Evolutionary conservation across 2,113 vertebrate genomes (phyloP), one percentile per base, ranked within the genome.

Genomic region (Odocoileus virginianus): DNA sequence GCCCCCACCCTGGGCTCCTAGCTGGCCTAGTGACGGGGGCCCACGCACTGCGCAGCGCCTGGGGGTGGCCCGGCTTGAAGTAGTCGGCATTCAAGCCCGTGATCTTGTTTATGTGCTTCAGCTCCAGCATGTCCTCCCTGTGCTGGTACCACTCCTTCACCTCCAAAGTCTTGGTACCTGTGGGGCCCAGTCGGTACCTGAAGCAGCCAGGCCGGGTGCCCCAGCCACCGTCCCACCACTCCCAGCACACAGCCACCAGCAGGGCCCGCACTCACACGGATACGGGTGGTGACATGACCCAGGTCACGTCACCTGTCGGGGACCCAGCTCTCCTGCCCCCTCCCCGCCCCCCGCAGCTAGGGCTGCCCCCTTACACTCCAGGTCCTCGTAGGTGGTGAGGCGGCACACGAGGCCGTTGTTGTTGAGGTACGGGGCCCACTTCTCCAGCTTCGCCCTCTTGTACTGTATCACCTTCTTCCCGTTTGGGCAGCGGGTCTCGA

Each of bases 131-230:
- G 97, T 99, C 99, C 6, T 98, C 97, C 45, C 99, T 98, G 96
- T 99, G 97, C 92, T 98, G 96, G 91, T 99, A 99, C 99, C 99
- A 99, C 94, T 99, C 99, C 91, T 98, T 99, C 90, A 99, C 97
- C 60, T 97, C 97, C 92, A 98, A 27, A 7, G 95, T 94, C 82
- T 99, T 94, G 6, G 98, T 98, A 83, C 97, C 99, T 99, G 95
- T 2, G 60, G 87, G 78, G 54, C 89, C 25, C 95, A 0, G 79
- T 60, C 3, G 2, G 5, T 2, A 5, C 0, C 0, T 87, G 88
- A 91, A 45, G 78, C 33, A 91, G 54, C 19, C 21, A n/a, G n/a
- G 61, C 1, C 0, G 7, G 78, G 52, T 7, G 8, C 47, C 27
- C 47, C 8, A 6, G 52, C 85, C 4, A 67, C 23, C 7, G 0